Evolutionary conservation across 2,113 vertebrate genomes (phyloP), one percentile per base, ranked within the genome.

Genomic region (Drymodes brunneopygia): DNA sequence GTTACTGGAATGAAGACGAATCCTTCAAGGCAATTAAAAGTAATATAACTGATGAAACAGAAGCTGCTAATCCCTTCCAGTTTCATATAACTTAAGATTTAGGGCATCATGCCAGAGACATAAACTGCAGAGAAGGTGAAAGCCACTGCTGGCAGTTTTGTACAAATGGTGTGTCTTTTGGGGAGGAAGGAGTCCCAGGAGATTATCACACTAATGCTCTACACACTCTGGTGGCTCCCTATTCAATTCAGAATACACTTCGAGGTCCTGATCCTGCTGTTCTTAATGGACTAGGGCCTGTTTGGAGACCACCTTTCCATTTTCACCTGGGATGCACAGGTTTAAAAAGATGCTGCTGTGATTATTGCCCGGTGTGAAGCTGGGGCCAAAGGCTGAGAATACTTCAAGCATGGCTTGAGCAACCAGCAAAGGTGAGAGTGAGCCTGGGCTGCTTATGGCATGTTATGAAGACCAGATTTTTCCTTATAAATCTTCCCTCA

Each of bases 1-100:
- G 77, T 96, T 88, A 79, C 72, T 92, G 74, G 72, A 96, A 38
- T 84, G 89, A 94, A 94, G 84, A 85, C 36, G 89, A 86, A 64
- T 83, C 83, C 67, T 95, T 95, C 74, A 90, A 90, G 75, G 61
- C 92, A 95, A 92, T 86, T 95, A 81, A 87, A 94, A 96, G 61
- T 69, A 91, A 75, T 51, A 79, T 64, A 86, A 57, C 31, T 96
- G 92, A 78, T 95, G 90, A 94, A 95, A 92, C 33, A 88, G 93
- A 95, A 91, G 72, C 65, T 96, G 33, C 74, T 90, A 84, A 95
- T 94, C 77, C 42, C 81, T 88, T 94, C 58, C 58, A 88, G 57
- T 88, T 94, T 93, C 86, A 64, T 83, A 45, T 79, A 92, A 92
- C 23, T 92, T 92, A 61, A 86, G 83, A 60, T 95, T 88, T 94